Base-by-base conservation (phyloP, 2,797 vertebrate species). In the Catostomus latipinnis region DNA sequence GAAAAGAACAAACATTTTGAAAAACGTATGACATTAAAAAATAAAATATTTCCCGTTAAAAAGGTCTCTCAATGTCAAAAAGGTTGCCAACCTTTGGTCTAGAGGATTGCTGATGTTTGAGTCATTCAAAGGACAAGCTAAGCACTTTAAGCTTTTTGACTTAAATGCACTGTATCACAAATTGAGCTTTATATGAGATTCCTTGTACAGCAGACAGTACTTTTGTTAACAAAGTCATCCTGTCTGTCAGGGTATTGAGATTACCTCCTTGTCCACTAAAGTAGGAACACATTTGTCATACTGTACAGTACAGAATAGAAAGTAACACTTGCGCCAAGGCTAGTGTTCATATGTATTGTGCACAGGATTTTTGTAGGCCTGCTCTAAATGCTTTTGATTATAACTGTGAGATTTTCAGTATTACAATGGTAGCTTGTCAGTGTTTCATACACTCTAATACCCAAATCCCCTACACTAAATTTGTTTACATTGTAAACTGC, bases 91-190 rank as follows among this genome's bases (percentile, higher is more conserved):
- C 34, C 34, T 34, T 2, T 34, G 34, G 1, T 80, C 72, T 80
- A 22, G 16, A 67, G 14, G 18, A 22, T 16, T 49, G 53, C 14
- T 57, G 14, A 5, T 57, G 70, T 76, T 71, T 62, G 71, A 74
- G 81, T 80, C 71, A 34, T 81, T 84, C 5, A 46, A 16, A 46
- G 10, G 49, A 8, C 14, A 8, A 76, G 16, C 65, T 58, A 13
- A 78, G 52, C 13, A 46, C 66, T 61, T 34, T 9, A 62, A 71
- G 76, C 76, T 54, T 68, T 70, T 78, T 78, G 67, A 70, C 22
- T 13, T 48, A 1, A 62, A 69, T 61, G 10, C 34, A 49, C 53
- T 34, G 16, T 68, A 49, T 65, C 6, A 45, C 18, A 66, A 0
- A 6, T 46, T 43, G 45, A 14, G 14, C 3, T 67, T 66, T 1